Conservation (phyloP, 2,888 invertebrate species). For the Mesorhabditis belari region DNA sequence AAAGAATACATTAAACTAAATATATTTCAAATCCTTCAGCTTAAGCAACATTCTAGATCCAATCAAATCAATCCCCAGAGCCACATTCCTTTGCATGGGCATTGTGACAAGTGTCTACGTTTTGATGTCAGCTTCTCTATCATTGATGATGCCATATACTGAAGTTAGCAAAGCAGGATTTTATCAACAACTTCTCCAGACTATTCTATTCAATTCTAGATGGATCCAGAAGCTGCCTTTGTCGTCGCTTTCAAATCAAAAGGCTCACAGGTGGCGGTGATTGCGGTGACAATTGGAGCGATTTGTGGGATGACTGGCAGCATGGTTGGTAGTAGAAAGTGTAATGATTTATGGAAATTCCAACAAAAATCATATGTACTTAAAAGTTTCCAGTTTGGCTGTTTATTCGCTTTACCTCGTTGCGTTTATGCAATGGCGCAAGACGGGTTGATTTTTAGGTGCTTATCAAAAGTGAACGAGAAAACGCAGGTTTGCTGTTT, state of each 20-base stretch:
- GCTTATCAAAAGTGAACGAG: constrained; percentile 49
- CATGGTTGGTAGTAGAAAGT: constrained; percentile 43
- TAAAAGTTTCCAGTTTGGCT: background rate
- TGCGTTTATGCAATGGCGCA: constrained; percentile 60
- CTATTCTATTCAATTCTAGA: constrained; percentile 7
- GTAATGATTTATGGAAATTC: background rate
- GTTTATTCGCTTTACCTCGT: constrained; percentile 74
- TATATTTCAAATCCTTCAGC: background rate
- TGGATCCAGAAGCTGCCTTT: constrained; percentile 54
- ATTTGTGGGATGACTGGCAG: constrained; percentile 73
- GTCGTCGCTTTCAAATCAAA: constrained; percentile 67
- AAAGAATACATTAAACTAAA: background rate
- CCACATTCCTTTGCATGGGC: constrained; percentile 26
- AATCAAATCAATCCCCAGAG: constrained; percentile 23
- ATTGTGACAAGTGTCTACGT: constrained; percentile 24
- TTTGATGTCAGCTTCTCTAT: constrained; percentile 22
- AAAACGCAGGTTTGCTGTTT: constrained; percentile 30
- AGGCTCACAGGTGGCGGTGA: constrained; percentile 71
- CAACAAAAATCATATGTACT: background rate
- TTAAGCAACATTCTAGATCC: constrained; percentile 31
- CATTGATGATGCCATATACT: constrained; percentile 31
- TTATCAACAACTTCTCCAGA: no score
- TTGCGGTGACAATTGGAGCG: constrained; percentile 74
- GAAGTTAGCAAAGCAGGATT: constrained; percentile 16
- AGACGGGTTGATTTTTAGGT: constrained; percentile 59